Conservation (phyloP, 2,797 vertebrate species). For the Channallabes apus region DNA sequence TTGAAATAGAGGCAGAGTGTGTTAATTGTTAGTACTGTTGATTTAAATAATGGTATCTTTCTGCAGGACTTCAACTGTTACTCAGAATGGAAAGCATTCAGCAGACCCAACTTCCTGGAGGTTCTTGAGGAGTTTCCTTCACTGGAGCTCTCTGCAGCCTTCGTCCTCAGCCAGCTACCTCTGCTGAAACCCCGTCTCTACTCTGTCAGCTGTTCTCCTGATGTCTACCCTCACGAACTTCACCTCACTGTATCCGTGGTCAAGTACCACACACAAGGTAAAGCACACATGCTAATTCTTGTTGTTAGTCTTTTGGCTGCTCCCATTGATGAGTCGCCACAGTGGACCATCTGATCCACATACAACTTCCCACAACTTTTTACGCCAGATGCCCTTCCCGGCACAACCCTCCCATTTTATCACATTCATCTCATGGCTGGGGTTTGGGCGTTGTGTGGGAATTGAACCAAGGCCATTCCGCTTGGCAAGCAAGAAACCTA, state of each 20-base stretch:
- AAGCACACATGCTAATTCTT: neutral
- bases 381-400: too few relatives aligned
- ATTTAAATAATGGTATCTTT: neutral
- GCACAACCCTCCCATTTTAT: too few relatives aligned
- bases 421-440: too few relatives aligned
- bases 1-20: neutral
- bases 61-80: slow-evolving; percentile 68
- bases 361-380: too few relatives aligned
- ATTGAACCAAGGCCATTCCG: too few relatives aligned
- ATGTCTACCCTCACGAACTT: slow-evolving; percentile 71
- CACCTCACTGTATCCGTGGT: slow-evolving; percentile 82
- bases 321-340: too few relatives aligned
- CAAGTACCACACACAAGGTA: slow-evolving; percentile 78
- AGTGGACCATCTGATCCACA: too few relatives aligned
- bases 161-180: slow-evolving; percentile 81
- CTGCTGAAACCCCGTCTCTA: slow-evolving; percentile 82
- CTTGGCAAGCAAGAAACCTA: too few relatives aligned
- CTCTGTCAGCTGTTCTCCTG: slow-evolving; percentile 81
- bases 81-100: slow-evolving; percentile 76
- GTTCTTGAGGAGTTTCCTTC: slow-evolving; percentile 81
- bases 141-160: slow-evolving; percentile 69
- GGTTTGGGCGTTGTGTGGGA: too few relatives aligned
- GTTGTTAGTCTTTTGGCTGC: too few relatives aligned
- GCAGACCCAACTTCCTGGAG: slow-evolving; percentile 77
- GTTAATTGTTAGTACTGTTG: neutral